Evolutionary conservation across 1,140 invertebrate species (phyloP).

Genomic region (Sminthurides bifidus): DNA sequence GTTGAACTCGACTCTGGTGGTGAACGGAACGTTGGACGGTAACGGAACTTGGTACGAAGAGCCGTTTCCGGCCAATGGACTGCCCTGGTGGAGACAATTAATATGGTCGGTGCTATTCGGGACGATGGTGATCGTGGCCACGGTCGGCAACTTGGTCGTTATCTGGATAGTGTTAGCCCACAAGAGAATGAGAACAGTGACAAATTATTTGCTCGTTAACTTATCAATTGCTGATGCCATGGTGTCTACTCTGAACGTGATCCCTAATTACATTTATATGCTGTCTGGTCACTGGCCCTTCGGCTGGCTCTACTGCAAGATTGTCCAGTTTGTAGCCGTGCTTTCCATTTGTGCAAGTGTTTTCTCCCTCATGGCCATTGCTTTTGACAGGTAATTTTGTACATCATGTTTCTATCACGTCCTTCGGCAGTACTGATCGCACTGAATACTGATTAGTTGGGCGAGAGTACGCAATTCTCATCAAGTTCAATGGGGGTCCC

Average conservation of each 20-base stretch:
- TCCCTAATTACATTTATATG: slow-evolving; percentile 90
- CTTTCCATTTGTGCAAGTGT: slow-evolving; percentile 84
- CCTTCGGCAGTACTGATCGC: no score
- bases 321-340: slow-evolving; percentile 82
- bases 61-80: slow-evolving; percentile 5
- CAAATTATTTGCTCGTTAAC: slow-evolving; percentile 93
- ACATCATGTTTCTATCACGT: no score
- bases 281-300: slow-evolving; percentile 86
- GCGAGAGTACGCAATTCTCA: no score
- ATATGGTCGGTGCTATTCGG: slow-evolving; percentile 73
- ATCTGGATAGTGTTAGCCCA: slow-evolving; percentile 89
- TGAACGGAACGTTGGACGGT: no score
- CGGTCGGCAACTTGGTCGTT: slow-evolving; percentile 82
- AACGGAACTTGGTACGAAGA: no score
- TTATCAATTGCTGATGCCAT: slow-evolving; percentile 81
- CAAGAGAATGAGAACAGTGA: slow-evolving; percentile 83
- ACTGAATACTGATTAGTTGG: no score
- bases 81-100: slow-evolving; percentile 73
- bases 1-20: no score
- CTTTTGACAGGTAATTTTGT: slow-evolving; percentile 75
- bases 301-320: slow-evolving; percentile 82
- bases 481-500: no score
- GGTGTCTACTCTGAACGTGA: slow-evolving; percentile 81
- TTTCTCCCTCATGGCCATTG: slow-evolving; percentile 91
- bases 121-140: slow-evolving; percentile 79